Evolutionary conservation across 2,113 vertebrate species (phyloP).

Genomic region (Cyphomyrus discorhynchus): DNA sequence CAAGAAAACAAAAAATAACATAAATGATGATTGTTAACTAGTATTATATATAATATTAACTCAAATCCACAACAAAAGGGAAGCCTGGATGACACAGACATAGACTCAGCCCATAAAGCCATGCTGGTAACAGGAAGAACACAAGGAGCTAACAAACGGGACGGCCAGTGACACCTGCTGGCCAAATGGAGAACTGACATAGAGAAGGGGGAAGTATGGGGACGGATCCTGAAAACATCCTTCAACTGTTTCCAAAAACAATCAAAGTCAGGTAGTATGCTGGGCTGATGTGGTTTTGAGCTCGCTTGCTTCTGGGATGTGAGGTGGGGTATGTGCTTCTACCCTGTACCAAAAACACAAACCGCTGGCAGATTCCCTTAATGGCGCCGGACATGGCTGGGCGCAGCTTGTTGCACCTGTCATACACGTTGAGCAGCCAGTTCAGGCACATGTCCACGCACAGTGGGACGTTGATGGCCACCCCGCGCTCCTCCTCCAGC

Average conservation of each 20-base stretch:
- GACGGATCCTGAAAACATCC: neutral
- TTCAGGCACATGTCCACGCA: constrained; percentile 77
- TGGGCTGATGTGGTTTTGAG: neutral
- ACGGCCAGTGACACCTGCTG: neutral
- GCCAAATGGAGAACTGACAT: neutral
- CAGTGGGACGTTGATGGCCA: constrained; percentile 67
- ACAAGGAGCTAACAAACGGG: neutral
- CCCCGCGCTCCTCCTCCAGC: constrained; percentile 66
- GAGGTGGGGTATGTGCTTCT: neutral
- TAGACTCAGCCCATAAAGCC: neutral
- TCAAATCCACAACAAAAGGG: neutral
- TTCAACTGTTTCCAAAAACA: neutral
- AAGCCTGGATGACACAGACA: neutral
- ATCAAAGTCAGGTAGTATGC: neutral
- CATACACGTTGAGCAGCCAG: constrained; percentile 76
- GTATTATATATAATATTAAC: neutral
- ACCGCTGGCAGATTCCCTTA: neutral
- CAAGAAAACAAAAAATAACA: neutral
- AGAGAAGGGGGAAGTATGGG: neutral
- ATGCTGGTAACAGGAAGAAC: neutral
- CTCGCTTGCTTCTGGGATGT: neutral
- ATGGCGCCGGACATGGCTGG: no score
- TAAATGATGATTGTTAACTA: neutral
- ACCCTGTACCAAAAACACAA: neutral
- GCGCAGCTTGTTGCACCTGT: constrained; percentile 51